Evolutionary conservation across 1,140 invertebrate genomes (phyloP), one percentile per base, ranked within the genome.

Genomic region (Drosophila nigrodunni): DNA sequence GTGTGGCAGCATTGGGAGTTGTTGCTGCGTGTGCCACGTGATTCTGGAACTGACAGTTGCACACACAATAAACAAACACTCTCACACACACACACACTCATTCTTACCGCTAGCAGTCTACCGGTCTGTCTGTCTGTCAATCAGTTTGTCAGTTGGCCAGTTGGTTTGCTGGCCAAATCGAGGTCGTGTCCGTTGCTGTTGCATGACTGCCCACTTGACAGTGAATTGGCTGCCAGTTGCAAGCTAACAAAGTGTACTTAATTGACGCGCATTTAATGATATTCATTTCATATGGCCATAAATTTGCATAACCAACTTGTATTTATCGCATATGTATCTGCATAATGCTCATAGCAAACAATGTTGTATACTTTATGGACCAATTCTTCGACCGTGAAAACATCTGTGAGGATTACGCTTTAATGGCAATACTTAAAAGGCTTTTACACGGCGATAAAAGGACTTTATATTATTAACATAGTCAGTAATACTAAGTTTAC

Each of bases 231-330:
- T 60, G 37, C 44, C 44, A 57, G 43, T 18, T 59, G 52, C 50
- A 55, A 49, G 25, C 62, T 74, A 65, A 54, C 65, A 69, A 60
- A 68, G 43, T 30, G 58, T 61, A 58, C 41, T 74, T 69, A 69
- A 74, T 70, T 69, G 72, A 74, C 49, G 49, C 13, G 52, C 18
- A 58, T 59, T 66, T 58, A 58, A 73, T 73, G 44, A 15, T 59
- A 73, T 67, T 67, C 46, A 73, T 67, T 49, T 69, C 34, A 52
- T 41, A 54, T 15, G 5, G 13, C 49, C 18, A 52, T 43, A 41
- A 39, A 54, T 54, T 64, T 64, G 43, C 35, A 64, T 54, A 64
- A 49, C 21, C 35, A 2, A 50, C 37, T 43, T 43, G n/a, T 34
- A 39, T 21, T 52, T 52, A 41, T 35, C 25, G 55, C 55, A 21